Conservation (phyloP, 2,797 vertebrate species). For the Sparus aurata region DNA sequence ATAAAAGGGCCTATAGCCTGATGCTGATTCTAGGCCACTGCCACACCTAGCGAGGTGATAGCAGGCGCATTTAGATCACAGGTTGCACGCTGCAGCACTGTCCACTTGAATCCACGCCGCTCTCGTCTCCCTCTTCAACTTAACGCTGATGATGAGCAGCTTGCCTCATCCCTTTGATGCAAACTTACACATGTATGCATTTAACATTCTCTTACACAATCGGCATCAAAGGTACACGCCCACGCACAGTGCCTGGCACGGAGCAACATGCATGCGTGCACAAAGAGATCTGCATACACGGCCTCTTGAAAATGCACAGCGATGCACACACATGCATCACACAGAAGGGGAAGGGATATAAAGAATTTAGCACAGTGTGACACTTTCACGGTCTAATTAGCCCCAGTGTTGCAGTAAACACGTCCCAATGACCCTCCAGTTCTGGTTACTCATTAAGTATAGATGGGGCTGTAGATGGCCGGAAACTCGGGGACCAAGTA, state of each 20-base stretch:
- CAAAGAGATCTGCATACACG: conserved; percentile 29
- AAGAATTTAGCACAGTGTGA: conserved; percentile 80
- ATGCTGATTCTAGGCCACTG: conserved; percentile 32
- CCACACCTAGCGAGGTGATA: conserved; percentile 51
- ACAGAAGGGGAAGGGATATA: conserved; percentile 57
- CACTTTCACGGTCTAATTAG: conserved; percentile 84
- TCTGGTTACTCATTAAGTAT: conserved; percentile 80
- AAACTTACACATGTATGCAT: conserved; percentile 60
- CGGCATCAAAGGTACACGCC: conserved; percentile 63
- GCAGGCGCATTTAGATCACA: conserved; percentile 39
- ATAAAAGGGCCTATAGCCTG: not conserved
- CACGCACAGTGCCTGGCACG: conserved; percentile 52
- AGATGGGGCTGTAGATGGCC: conserved; percentile 63
- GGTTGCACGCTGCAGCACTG: conserved; percentile 26
- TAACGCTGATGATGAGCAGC: conserved; percentile 24
- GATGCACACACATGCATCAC: conserved; percentile 36
- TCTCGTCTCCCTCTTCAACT: not conserved
- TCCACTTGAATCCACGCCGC: conserved; percentile 21
- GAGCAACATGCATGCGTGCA: conserved; percentile 55
- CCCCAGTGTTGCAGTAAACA: conserved; percentile 82
- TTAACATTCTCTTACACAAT: conserved; percentile 66
- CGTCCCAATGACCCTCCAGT: conserved; percentile 74
- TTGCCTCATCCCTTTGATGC: conserved; percentile 50
- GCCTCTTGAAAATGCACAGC: conserved; percentile 25
- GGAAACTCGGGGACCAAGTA: conserved; percentile 34